Evolutionary conservation across 2,797 vertebrate genomes (phyloP).

Genomic region (Orientallactaga sibirica): DNA sequence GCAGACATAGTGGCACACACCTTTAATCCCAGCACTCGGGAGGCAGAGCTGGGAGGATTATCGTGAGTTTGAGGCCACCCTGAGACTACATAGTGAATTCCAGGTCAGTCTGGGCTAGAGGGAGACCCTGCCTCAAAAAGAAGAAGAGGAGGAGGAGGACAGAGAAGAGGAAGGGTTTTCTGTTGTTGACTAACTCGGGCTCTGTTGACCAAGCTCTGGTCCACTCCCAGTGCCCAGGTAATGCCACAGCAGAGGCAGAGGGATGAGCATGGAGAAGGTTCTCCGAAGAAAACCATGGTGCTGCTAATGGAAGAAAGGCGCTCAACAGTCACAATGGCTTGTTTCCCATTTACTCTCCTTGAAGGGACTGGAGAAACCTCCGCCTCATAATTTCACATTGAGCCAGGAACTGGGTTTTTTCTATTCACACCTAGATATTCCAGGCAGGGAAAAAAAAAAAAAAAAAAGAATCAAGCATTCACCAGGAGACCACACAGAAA

Average conservation of each 20-base stretch:
- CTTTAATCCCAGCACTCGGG: too few relatives aligned
- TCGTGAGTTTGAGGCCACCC: too few relatives aligned
- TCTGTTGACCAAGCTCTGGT: too few relatives aligned
- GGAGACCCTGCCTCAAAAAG: too few relatives aligned
- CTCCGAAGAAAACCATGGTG: not conserved
- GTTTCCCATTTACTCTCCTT: not conserved
- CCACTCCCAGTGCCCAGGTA: not conserved
- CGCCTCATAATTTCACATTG: not conserved
- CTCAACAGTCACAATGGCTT: not conserved
- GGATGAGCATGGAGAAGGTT: not conserved
- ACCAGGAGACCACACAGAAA: not conserved
- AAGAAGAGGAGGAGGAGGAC: too few relatives aligned
- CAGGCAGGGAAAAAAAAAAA: not conserved
- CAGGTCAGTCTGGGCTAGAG: too few relatives aligned
- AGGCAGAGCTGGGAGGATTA: too few relatives aligned
- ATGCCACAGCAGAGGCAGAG: not conserved
- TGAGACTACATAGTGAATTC: too few relatives aligned
- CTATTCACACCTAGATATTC: rapidly evolving
- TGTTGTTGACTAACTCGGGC: not conserved
- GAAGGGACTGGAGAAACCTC: not conserved
- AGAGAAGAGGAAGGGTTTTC: too few relatives aligned
- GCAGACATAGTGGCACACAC: too few relatives aligned
- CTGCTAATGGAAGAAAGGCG: not conserved
- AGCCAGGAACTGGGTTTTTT: not conserved
- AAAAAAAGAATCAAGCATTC: not conserved